Conservation (phyloP, 2,888 invertebrate species). For the Heteromurus nitidus region DNA sequence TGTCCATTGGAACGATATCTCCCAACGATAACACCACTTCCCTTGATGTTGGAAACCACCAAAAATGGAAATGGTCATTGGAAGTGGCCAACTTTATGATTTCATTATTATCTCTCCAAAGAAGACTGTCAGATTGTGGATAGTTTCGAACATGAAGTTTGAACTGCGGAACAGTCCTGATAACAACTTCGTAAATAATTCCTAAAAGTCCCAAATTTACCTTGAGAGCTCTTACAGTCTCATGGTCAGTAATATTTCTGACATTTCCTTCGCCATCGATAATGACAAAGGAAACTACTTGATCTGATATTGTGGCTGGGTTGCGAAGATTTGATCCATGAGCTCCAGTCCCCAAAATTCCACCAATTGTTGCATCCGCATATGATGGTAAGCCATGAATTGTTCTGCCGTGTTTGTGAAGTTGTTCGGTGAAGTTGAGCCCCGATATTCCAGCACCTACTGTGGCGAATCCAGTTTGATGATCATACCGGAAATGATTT, state of each 20-base stretch:
- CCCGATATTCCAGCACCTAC: conserved; percentile 33
- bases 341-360: conserved; percentile 45
- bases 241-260: conserved; percentile 19
- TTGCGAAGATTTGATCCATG: conserved; percentile 34
- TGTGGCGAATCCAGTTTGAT: conserved; percentile 1
- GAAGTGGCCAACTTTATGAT: background rate
- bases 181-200: conserved; percentile 42
- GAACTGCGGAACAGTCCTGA: conserved; percentile 46
- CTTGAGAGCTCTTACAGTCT: conserved; percentile 41
- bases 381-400: conserved; percentile 35
- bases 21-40: conserved; percentile 50
- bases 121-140: conserved; percentile 20
- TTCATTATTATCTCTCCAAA: background rate
- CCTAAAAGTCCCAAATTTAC: conserved; percentile 58
- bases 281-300: conserved; percentile 16
- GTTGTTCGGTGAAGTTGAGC: background rate
- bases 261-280: conserved; percentile 55
- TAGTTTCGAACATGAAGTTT: conserved; percentile 46
- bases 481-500: conserved; percentile 15
- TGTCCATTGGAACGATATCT: background rate
- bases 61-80: conserved; percentile 44
- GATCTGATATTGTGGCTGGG: conserved; percentile 33
- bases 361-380: conserved; percentile 51
- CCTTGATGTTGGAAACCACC: conserved; percentile 57
- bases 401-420: conserved; percentile 7